Evolutionary conservation across 1,140 invertebrate genomes (phyloP).

Genomic region (Dendroctonus valens): DNA sequence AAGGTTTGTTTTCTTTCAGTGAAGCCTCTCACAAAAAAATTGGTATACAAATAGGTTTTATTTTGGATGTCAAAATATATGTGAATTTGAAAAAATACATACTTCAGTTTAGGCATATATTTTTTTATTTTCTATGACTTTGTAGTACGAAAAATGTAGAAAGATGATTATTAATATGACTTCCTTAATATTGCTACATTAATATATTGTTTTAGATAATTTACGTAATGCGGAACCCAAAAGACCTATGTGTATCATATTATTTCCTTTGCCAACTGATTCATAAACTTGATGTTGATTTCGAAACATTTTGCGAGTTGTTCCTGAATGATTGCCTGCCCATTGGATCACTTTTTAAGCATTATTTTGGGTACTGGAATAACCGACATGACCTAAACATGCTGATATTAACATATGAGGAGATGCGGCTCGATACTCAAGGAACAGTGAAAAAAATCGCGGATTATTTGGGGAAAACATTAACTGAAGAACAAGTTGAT

Average conservation of each 20-base stretch:
- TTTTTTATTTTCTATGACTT: too few relatives aligned
- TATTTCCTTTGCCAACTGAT: constrained; percentile 81
- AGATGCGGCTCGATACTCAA: constrained; percentile 73
- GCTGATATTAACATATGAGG: constrained; percentile 81
- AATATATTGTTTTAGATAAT: constrained; percentile 68
- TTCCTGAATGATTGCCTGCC: constrained; percentile 64
- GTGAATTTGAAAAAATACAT: too few relatives aligned
- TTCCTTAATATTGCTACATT: too few relatives aligned
- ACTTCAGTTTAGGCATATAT: too few relatives aligned
- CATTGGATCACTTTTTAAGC: constrained; percentile 57
- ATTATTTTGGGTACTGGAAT: constrained; percentile 72
- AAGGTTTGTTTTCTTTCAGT: constrained; percentile 56
- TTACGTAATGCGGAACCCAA: constrained; percentile 89
- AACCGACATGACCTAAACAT: constrained; percentile 71
- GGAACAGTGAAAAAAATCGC: constrained; percentile 66
- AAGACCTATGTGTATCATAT: constrained; percentile 90
- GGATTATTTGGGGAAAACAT: constrained; percentile 66
- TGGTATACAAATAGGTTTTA: too few relatives aligned
- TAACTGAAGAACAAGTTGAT: constrained; percentile 64
- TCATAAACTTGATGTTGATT: constrained; percentile 67
- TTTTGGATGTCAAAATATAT: too few relatives aligned
- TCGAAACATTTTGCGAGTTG: constrained; percentile 79
- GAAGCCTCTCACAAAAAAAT: too few relatives aligned
- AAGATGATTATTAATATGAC: not conserved
- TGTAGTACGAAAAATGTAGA: not conserved